Conservation (phyloP, 2,888 invertebrate species). For the Nymphalis polychloros region DNA sequence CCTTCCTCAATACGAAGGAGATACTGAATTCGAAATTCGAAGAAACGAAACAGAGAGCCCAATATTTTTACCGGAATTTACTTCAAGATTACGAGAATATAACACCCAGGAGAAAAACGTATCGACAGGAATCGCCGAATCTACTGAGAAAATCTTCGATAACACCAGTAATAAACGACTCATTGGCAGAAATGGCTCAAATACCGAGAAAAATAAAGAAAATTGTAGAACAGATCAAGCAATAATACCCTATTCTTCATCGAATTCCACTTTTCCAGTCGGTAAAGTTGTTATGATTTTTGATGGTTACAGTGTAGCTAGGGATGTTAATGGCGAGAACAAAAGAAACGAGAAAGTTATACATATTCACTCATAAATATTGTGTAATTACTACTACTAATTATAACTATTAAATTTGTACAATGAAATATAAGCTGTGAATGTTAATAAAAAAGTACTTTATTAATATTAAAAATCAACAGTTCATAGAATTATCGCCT, state of each 20-base stretch:
- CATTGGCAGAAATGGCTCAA: conserved; percentile 66
- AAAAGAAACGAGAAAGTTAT: conserved; percentile 64
- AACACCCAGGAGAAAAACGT: conserved; percentile 56
- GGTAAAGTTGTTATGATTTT: conserved; percentile 64
- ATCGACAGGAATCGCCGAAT: conserved; percentile 57
- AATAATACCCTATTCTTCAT: conserved; percentile 48
- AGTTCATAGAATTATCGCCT: conserved; percentile 60
- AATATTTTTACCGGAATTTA: conserved; percentile 64
- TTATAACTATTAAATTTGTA: conserved; percentile 2
- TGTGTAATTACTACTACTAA: neutral
- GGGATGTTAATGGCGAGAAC: conserved; percentile 71
- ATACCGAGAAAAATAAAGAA: conserved; percentile 70
- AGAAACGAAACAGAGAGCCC: conserved; percentile 68
- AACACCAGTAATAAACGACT: conserved; percentile 69
- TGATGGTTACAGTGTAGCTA: conserved; percentile 74
- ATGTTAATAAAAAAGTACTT: conserved; percentile 22
- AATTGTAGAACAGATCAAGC: conserved; percentile 66
- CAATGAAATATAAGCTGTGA: conserved; percentile 29
- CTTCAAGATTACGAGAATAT: conserved; percentile 66
- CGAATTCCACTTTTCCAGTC: conserved; percentile 36
- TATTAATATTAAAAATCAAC: conserved; percentile 37
- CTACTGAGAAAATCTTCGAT: conserved; percentile 64
- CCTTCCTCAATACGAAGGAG: conserved; percentile 52
- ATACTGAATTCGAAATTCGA: conserved; percentile 61
- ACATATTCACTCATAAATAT: conserved; percentile 50